A percentile compares a stretch with the other conserved stretches of the same genome.
phyloP scores from a whole-genome alignment of 2,888 invertebrate species.

The Heteropelma amictum region DNA sequence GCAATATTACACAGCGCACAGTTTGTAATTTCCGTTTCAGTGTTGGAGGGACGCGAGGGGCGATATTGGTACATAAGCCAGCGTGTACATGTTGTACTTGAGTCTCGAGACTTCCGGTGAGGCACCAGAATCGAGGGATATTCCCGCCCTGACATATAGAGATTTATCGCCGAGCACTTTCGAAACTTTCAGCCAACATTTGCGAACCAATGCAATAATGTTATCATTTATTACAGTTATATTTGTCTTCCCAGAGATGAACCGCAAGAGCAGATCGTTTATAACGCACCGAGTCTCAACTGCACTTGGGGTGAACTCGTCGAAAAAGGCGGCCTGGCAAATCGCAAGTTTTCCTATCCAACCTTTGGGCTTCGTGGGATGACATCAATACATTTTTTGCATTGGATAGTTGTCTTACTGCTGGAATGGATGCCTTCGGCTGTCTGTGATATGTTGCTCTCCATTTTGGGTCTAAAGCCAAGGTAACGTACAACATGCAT shows the following conservation, averaged over 20 bases:
- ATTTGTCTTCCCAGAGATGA: conserved; percentile 45
- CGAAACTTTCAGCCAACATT: too few relatives aligned
- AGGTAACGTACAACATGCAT: conserved; percentile 61
- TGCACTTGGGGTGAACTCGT: conserved; percentile 70
- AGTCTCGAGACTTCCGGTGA: conserved; percentile 2
- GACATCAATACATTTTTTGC: conserved; percentile 61
- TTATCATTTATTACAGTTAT: background rate
- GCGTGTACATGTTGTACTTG: background rate
- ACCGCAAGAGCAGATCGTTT: conserved; percentile 58
- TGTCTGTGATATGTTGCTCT: conserved; percentile 66
- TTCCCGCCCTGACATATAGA: conserved; percentile 10
- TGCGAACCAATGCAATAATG: too few relatives aligned
- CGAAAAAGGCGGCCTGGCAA: conserved; percentile 63
- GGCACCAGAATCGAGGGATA: conserved; percentile 33
- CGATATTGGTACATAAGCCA: conserved; percentile 2
- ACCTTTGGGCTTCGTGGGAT: conserved; percentile 71
- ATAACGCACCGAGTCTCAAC: conserved; percentile 64
- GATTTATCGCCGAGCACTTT: background rate
- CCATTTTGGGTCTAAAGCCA: conserved; percentile 61
- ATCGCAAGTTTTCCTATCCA: conserved; percentile 68
- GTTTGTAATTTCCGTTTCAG: conserved; percentile 30
- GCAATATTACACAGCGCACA: background rate
- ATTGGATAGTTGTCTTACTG: conserved; percentile 67
- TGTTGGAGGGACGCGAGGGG: conserved; percentile 11
- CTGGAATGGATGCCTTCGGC: conserved; percentile 71